Conservation (phyloP, 1,140 invertebrate genomes). For the Cyclina sinensis region DNA sequence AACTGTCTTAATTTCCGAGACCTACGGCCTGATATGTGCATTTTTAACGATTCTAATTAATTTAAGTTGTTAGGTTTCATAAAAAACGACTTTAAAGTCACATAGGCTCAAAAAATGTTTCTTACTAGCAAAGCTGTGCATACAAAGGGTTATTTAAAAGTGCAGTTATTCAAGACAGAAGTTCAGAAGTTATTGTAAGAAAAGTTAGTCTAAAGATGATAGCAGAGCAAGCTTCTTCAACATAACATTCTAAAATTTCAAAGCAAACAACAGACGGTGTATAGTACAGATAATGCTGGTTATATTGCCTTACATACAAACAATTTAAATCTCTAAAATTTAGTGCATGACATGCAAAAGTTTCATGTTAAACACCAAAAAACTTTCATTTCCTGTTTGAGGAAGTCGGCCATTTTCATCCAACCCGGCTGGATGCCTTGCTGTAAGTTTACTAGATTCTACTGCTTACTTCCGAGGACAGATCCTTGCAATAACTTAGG, state of each 20-base stretch:
- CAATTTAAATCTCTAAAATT: neutral
- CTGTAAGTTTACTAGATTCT: neutral
- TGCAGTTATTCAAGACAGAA: too few relatives aligned
- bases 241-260: neutral
- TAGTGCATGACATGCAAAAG: neutral
- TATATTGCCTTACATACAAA: neutral
- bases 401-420: conserved; percentile 58
- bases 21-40: too few relatives aligned
- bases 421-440: neutral
- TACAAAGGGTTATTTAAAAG: too few relatives aligned
- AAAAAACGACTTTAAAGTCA: too few relatives aligned
- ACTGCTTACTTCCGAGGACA: neutral
- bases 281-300: neutral
- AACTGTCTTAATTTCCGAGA: too few relatives aligned
- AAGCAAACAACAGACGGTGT: neutral
- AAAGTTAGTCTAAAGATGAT: too few relatives aligned
- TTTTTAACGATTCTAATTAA: too few relatives aligned
- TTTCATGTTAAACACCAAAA: conserved; percentile 15
- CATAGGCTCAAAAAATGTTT: too few relatives aligned
- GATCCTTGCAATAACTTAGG: neutral
- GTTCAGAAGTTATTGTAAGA: too few relatives aligned
- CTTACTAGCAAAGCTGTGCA: too few relatives aligned
- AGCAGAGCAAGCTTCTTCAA: neutral
- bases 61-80: too few relatives aligned
- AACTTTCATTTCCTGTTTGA: conserved; percentile 50